Evolutionary conservation across 1,140 invertebrate genomes (phyloP).

Genomic region (Orchesella cincta): DNA sequence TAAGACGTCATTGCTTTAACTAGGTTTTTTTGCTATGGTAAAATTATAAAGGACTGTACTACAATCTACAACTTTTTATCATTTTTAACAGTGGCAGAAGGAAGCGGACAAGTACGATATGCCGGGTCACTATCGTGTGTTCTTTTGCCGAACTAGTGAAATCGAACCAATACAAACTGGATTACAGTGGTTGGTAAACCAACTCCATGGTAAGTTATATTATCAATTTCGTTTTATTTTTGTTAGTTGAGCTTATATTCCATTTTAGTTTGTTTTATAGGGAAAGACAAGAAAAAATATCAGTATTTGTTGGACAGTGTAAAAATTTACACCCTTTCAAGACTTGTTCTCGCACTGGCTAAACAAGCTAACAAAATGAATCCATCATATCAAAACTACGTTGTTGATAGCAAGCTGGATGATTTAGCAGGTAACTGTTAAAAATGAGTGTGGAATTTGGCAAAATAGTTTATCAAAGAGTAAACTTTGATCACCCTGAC

Average conservation of each 20-base stretch:
- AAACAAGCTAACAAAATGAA: conserved; percentile 15
- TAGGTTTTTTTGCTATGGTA: too few relatives aligned
- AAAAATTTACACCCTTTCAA: conserved; percentile 33
- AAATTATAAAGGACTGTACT: too few relatives aligned
- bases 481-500: too few relatives aligned
- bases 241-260: neutral
- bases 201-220: conserved; percentile 3
- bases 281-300: neutral
- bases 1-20: too few relatives aligned
- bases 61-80: too few relatives aligned
- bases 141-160: neutral
- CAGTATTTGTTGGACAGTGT: conserved; percentile 14
- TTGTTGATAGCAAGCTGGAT: conserved; percentile 17
- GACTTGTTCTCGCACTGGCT: conserved; percentile 34
- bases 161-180: neutral
- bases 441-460: neutral
- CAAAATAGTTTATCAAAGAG: neutral
- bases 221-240: neutral
- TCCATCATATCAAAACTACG: conserved; percentile 13
- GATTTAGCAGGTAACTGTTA: neutral
- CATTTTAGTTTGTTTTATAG: neutral
- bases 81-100: conserved; percentile 28
- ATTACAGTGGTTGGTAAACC: conserved; percentile 9
- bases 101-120: conserved; percentile 2
- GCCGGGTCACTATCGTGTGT: neutral